Evolutionary conservation across 2,888 invertebrate species (phyloP), one percentile per base, ranked within the genome.

Genomic region (Cosmia trapezina): DNA sequence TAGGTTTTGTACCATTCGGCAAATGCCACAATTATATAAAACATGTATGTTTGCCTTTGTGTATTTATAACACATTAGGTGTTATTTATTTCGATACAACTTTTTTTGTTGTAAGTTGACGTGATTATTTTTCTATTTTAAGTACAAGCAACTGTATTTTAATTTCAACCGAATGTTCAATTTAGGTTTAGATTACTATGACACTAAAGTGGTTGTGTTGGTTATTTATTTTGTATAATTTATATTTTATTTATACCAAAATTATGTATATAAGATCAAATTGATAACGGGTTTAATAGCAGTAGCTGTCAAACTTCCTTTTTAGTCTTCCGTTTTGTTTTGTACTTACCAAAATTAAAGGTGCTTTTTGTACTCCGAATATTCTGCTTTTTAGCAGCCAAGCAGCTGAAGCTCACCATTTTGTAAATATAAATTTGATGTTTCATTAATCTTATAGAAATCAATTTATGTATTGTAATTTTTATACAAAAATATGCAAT

Each of bases 401-500:
- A 84, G 85, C 84, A 90, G 91, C 91, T 93, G 85, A 91, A 91
- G 89, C 92, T 94, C 92, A 94, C 93, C 91, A 91, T 93, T 92
- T 93, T 94, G 92, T 93, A 93, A 93, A 93, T 93, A 93, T 87
- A 91, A 88, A 90, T 90, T 91, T 91, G 86, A 91, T 92, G 86
- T 92, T 93, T 92, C 86, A 89, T 90, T 93, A 88, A 90, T 90
- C 89, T 88, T 92, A 90, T 90, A 92, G 90, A 90, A 92, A 93
- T 93, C 92, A 92, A 91, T 94, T 92, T 92, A 92, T 94, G 92
- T 94, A 94, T 93, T 93, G 93, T 95, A 94, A 94, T 94, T 96
- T 96, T 96, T 96, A 95, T 96, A 96, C 95, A 95, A 95, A 94
- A 94, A 91, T 93, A 93, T 91, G 93, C 93, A 93, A 95, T 94